A percentile compares a stretch with the other conserved stretches of the same genome.
Conservation (phyloP, 2,113 vertebrate species). For the Castor canadensis region DNA sequence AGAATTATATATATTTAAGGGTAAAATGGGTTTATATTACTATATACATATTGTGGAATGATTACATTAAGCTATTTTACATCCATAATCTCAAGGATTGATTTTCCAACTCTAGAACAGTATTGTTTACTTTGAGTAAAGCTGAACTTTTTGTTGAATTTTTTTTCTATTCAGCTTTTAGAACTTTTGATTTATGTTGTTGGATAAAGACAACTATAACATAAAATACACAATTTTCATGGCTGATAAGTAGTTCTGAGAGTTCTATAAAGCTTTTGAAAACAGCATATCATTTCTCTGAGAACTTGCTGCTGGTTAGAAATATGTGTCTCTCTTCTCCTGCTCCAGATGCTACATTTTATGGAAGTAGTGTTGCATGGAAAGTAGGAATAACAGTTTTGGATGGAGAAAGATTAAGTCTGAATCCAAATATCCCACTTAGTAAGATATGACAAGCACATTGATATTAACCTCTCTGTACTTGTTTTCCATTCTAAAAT, state of each 20-base stretch:
- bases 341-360: neutral
- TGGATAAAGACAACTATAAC: neutral
- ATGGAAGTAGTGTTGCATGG: neutral
- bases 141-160: neutral
- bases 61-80: neutral
- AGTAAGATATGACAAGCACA: neutral
- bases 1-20: neutral
- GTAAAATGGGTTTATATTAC: neutral
- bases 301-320: neutral
- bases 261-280: neutral
- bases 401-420: neutral
- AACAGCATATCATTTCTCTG: neutral
- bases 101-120: neutral
- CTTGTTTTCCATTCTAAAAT: neutral
- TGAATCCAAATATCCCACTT: neutral
- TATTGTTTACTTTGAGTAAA: neutral
- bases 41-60: neutral
- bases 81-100: neutral
- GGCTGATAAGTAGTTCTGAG: neutral
- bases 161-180: too few relatives aligned
- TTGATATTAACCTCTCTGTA: neutral
- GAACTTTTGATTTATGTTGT: neutral
- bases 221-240: neutral
- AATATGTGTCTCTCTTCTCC: neutral
- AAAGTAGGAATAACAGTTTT: neutral